Conservation (phyloP, 2,797 vertebrate genomes). For the Morelia viridis region DNA sequence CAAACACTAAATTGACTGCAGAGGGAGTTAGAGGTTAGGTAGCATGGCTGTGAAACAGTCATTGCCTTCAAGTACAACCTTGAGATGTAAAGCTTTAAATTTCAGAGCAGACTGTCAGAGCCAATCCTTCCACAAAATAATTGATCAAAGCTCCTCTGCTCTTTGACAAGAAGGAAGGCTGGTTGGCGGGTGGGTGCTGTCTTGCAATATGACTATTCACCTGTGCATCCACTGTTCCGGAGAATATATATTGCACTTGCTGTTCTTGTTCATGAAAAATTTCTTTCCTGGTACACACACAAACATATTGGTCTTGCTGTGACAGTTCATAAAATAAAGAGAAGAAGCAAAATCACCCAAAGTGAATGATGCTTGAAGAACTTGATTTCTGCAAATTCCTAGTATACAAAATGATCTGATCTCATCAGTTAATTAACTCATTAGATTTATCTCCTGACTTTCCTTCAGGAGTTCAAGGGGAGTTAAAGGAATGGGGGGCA, state of each 20-base stretch:
- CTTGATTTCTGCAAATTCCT: not conserved
- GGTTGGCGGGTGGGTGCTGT: conserved; percentile 38
- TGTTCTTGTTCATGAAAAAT: conserved; percentile 15
- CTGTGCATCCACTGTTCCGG: conserved; percentile 13
- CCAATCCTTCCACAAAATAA: conserved; percentile 37
- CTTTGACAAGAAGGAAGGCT: conserved; percentile 38
- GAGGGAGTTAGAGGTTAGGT: conserved; percentile 16
- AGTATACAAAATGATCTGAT: not conserved
- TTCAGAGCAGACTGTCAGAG: conserved; percentile 36
- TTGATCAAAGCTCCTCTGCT: conserved; percentile 30
- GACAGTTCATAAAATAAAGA: not conserved
- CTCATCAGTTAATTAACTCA: not conserved
- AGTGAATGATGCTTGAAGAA: not conserved
- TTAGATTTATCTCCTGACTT: not conserved
- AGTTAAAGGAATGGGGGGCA: not conserved
- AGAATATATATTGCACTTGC: not conserved
- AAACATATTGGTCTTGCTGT: conserved; percentile 14
- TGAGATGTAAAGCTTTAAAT: conserved; percentile 39
- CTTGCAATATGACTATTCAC: conserved; percentile 40
- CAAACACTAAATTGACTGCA: conserved; percentile 20
- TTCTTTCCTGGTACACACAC: not conserved
- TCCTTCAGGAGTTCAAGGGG: not conserved
- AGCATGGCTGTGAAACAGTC: conserved; percentile 22
- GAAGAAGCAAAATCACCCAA: not conserved
- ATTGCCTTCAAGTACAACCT: conserved; percentile 3